Evolutionary conservation across 1,140 invertebrate genomes (phyloP).

Genomic region (Sarcophaga bullata): DNA sequence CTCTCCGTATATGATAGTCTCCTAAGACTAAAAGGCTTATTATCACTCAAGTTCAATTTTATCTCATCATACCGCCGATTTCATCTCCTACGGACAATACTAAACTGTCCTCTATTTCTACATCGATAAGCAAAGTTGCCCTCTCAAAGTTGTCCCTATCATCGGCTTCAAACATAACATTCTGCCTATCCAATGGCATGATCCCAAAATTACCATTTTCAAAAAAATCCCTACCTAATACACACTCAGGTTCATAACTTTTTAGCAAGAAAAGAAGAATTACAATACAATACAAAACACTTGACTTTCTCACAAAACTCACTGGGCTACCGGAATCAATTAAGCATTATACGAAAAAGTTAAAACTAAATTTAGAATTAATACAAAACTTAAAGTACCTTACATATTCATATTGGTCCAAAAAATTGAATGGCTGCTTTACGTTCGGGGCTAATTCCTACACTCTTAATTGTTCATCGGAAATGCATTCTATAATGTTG

Average conservation of each 20-base stretch:
- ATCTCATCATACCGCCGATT: too few relatives aligned
- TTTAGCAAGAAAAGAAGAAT: too few relatives aligned
- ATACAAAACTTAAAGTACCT: neutral
- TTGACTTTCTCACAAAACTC: neutral
- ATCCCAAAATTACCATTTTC: neutral
- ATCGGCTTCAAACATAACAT: neutral
- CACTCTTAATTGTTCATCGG: neutral
- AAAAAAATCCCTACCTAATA: neutral
- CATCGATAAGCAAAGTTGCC: neutral
- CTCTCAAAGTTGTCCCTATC: too few relatives aligned
- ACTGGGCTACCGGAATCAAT: neutral
- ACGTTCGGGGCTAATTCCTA: neutral
- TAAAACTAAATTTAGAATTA: neutral
- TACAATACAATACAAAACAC: too few relatives aligned
- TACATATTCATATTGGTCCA: neutral
- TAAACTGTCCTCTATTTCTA: neutral
- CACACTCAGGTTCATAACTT: neutral
- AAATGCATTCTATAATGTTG: neutral
- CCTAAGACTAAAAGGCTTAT: neutral
- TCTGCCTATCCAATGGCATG: neutral
- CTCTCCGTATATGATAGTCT: neutral
- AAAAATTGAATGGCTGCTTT: neutral
- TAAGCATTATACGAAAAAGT: neutral
- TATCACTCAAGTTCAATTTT: conserved; percentile 4
- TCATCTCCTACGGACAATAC: too few relatives aligned